Evolutionary conservation across 2,888 invertebrate genomes (phyloP).

Genomic region (Endomychus coccineus): DNA sequence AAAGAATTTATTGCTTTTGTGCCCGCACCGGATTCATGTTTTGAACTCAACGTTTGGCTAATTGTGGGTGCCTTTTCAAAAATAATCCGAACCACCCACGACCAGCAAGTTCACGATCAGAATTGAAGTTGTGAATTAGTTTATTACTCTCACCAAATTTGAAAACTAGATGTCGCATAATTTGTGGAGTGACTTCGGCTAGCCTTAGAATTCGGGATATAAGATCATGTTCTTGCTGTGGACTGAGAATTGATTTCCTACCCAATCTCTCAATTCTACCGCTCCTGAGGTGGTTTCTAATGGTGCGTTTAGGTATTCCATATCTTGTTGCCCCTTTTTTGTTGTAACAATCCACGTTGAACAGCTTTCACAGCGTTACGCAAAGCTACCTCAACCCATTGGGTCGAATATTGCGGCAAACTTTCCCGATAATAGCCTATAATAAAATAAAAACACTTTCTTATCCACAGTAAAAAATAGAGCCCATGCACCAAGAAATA

Average conservation of each 20-base stretch:
- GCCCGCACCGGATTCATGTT: neutral
- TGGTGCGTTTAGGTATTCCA: neutral
- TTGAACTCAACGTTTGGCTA: neutral
- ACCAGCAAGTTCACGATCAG: neutral
- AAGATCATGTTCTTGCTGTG: neutral
- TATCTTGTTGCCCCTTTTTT: neutral
- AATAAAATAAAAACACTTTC: too few relatives aligned
- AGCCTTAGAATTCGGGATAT: neutral
- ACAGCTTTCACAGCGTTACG: neutral
- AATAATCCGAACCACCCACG: neutral
- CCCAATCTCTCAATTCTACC: neutral
- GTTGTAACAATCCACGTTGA: neutral
- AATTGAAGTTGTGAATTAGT: neutral
- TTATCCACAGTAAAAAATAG: neutral
- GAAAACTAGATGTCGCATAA: neutral
- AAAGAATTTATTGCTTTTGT: neutral
- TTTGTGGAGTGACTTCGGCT: conserved; percentile 1
- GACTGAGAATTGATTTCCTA: neutral
- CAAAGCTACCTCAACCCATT: neutral
- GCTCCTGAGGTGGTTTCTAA: neutral
- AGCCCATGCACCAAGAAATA: conserved; percentile 1
- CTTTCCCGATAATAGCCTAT: too few relatives aligned
- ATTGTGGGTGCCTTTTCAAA: neutral
- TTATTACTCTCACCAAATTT: neutral
- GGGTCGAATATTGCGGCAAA: neutral